Evolutionary conservation across 2,888 invertebrate genomes (phyloP), one percentile per base, ranked within the genome.

Genomic region (Sialis lutaria): DNA sequence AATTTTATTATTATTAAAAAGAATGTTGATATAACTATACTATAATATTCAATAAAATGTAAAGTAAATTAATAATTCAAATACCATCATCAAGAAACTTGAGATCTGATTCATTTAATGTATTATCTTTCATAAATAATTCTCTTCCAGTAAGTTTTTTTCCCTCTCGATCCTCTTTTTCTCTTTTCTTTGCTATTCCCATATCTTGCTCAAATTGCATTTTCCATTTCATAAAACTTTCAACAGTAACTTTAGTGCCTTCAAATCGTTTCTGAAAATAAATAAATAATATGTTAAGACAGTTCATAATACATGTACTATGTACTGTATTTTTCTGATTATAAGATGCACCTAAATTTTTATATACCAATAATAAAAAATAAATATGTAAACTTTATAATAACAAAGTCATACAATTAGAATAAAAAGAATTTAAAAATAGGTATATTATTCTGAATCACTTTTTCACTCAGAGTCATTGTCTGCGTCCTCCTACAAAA

Each of bases 151-250:
- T 93, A 37, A 92, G 67, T 65, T 93, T 92, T 58, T 80, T 85
- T 35, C 75, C 78, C 50, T 82, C 82, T 51, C 77, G 78, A 32
- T 77, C 75, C 43, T 77, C 75, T 50, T 77, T 75, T 58, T 84
- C 85, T 48, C 77, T 71, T 59, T 77, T 80, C 5, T 79, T 79
- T 1, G 76, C 73, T 42, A 83, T 78, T 40, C 83, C 83, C 67
- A 83, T 81, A 62, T 96, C 95, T 33, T 79, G 77, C 63, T 97
- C 96, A 71, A 98, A 98, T 52, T 80, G 76, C 49, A 79, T 75
- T 60, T 93, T 91, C 98, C 98, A 98, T 30, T 77, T 82, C 58
- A 95, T 66, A 65, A 98, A 98, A 6, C 90, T 82, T 67, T 98
- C 97, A 1, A 96, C 90, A 3, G 91, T 87, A 0, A 97, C 97